phyloP scores from a whole-genome alignment of 2,113 vertebrate genomes.

The Conger conger region DNA sequence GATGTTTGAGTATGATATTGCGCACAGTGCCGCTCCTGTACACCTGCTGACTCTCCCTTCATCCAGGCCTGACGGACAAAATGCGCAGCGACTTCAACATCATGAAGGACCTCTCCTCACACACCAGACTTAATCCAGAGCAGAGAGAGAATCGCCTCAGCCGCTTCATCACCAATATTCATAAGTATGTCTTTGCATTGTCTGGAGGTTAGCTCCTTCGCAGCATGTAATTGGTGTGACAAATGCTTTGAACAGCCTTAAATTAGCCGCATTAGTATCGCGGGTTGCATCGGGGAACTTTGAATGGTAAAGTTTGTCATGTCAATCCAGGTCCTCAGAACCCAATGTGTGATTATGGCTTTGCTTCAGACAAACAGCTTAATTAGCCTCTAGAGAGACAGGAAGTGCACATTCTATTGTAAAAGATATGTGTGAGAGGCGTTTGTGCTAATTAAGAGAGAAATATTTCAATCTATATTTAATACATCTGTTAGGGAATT shows the following conservation, averaged over 20 bases:
- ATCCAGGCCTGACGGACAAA: slow-evolving; percentile 84
- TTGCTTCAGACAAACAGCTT: background rate
- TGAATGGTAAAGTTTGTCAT: background rate
- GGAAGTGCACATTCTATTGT: background rate
- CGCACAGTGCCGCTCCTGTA: too few relatives aligned
- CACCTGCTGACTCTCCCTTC: background rate
- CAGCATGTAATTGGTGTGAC: background rate
- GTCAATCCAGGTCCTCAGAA: too few relatives aligned
- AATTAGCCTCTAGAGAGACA: background rate
- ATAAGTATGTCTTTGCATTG: slow-evolving; percentile 61
- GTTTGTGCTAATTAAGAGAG: background rate
- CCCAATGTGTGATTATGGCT: background rate
- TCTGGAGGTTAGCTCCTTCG: background rate
- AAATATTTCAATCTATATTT: background rate
- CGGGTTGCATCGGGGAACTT: background rate
- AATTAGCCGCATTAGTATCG: too few relatives aligned
- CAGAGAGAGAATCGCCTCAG: slow-evolving; percentile 77
- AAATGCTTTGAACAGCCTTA: background rate
- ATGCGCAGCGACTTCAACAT: slow-evolving; percentile 86
- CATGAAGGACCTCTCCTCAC: slow-evolving; percentile 83
- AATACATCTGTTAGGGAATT: background rate
- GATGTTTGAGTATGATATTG: too few relatives aligned
- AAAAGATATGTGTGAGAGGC: background rate
- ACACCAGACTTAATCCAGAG: slow-evolving; percentile 82
- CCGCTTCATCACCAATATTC: slow-evolving; percentile 74